Conservation (phyloP, 2,797 vertebrate genomes). For the Jordanella pulchra region DNA sequence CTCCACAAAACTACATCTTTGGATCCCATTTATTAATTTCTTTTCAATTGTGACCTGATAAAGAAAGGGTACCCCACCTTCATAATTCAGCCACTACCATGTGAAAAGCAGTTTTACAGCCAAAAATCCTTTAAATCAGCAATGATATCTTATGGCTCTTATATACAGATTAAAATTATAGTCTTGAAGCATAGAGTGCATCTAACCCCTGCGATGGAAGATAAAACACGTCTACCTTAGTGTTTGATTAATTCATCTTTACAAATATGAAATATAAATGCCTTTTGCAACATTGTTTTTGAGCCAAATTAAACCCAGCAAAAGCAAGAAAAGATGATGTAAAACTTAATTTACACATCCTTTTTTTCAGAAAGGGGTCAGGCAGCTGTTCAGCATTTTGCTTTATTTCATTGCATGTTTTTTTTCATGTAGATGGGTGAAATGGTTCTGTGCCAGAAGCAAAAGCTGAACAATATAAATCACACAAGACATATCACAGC, state of each 20-base stretch:
- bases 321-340: neutral
- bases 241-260: neutral
- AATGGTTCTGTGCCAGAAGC: conserved; percentile 25
- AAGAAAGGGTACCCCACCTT: neutral
- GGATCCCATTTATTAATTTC: neutral
- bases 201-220: neutral
- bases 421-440: neutral
- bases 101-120: neutral
- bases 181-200: too few species aligned
- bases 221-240: neutral
- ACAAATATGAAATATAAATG: neutral
- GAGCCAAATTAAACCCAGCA: neutral
- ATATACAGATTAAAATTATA: neutral
- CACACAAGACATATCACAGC: conserved; percentile 38
- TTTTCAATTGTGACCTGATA: neutral
- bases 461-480: conserved; percentile 42
- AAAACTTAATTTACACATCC: neutral
- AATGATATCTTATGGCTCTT: neutral
- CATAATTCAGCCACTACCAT: neutral
- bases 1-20: too few species aligned
- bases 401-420: neutral
- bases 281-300: neutral
- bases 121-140: neutral
- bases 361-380: neutral
- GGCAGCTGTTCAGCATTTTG: neutral